Evolutionary conservation across 2,888 invertebrate species (phyloP), one percentile per base, ranked within the genome.

Genomic region (Toxonevra muliebris): DNA sequence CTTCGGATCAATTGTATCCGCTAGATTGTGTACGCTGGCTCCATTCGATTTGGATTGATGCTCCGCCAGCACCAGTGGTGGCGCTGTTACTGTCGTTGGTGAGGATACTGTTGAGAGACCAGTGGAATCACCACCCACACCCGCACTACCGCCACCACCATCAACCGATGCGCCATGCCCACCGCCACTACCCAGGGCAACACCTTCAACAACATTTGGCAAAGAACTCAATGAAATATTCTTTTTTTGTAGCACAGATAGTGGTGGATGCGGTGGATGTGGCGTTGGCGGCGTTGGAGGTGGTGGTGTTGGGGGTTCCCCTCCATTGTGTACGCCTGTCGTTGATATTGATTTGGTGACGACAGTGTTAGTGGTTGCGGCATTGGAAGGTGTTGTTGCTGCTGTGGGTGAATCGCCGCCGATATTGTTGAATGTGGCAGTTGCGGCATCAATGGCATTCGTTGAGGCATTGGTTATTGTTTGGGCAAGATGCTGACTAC

Each of bases 1-100:
- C 76, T 87, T 88, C 2, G 87, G 84, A 67, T 78, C 82, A 57
- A 76, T 77, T 15, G 71, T 72, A 65, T 79, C 78, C 15, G 74
- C 41, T 1, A 76, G 71, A 61, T 75, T 78, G 17, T 79, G 79
- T 8, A 76, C 68, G 60, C 79, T 81, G 20, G 74, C 71, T 0
- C 79, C 77, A 42, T 80, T 82, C 61, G 66, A 54, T 60, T 69
- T 75, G 64, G 77, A 70, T 69, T 76, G 74, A 57, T 78, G 77
- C 48, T 74, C 75, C 41, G 57, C 65, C 20, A 65, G 48, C 52
- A 52, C 15, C 57, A 78, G 58, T 4, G 77, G 74, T 3, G 73
- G 71, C 9, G 76, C 68, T 72, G 76, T 74, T 63, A 77, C 75
- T 57, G 78, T 77, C 55, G 78, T 81, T 45, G 77, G 82, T 20